Evolutionary conservation across 1,140 invertebrate species (phyloP).

Genomic region (Drosophila sulfurigaster): DNA sequence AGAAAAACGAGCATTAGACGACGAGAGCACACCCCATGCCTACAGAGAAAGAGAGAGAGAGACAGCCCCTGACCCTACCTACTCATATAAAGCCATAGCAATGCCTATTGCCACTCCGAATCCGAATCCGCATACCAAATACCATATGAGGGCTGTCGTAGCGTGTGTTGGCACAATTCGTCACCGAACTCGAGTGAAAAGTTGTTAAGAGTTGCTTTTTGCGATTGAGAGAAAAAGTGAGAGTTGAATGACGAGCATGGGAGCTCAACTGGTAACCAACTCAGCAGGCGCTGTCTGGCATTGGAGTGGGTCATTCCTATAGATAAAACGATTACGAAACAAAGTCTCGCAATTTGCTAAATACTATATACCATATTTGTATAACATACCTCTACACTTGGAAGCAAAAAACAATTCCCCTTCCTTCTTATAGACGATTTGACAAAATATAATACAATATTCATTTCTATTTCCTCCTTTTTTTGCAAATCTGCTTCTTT

Average conservation of each 20-base stretch:
- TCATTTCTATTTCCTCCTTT: too few relatives aligned
- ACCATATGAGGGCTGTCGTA: constrained; percentile 44
- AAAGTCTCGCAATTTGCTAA: background rate
- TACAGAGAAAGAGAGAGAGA: constrained; percentile 12
- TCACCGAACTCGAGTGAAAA: constrained; percentile 46
- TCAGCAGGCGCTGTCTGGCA: background rate
- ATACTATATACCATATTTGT: background rate
- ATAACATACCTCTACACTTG: too few relatives aligned
- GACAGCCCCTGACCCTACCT: constrained; percentile 19
- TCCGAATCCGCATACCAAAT: constrained; percentile 10
- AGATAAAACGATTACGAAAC: background rate
- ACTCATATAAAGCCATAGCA: constrained; percentile 38
- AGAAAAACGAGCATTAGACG: constrained; percentile 55
- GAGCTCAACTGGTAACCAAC: background rate
- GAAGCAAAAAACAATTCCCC: too few relatives aligned
- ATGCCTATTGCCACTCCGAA: constrained; percentile 30
- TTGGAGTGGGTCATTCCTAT: background rate
- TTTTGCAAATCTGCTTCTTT: too few relatives aligned
- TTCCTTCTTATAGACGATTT: too few relatives aligned
- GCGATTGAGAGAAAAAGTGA: constrained; percentile 22
- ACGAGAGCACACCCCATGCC: constrained; percentile 43
- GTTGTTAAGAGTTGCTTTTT: constrained; percentile 35
- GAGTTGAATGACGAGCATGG: constrained; percentile 6
- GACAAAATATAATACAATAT: too few relatives aligned
- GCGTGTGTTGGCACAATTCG: constrained; percentile 61